Percentiles rank a stretch among this genome's conserved stretches.
These are phyloP conservation scores for Tiliacea citrago DNA, from an alignment of 2,888 invertebrate genomes.

Conservation along the genomic window DNA sequence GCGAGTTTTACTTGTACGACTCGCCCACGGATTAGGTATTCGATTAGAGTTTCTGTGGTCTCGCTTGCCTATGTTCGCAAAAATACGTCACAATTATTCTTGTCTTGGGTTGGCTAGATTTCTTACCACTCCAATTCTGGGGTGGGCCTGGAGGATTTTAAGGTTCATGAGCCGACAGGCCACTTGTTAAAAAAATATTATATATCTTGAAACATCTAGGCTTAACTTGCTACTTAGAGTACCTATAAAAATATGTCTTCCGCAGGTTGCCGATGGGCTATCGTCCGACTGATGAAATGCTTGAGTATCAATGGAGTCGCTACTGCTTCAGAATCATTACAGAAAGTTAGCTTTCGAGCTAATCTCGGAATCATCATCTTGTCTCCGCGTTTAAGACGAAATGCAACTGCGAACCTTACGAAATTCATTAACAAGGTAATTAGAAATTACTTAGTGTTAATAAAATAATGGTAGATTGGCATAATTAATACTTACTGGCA, in stretches of 20 bases:
- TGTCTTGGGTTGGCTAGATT: background rate
- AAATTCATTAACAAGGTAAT: slow-evolving; percentile 75
- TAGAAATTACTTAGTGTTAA: background rate
- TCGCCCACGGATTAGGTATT: background rate
- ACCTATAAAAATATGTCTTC: background rate
- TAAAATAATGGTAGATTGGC: no score
- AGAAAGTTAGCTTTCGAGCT: slow-evolving; percentile 64
- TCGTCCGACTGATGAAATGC: slow-evolving; percentile 82
- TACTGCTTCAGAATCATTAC: slow-evolving; percentile 70
- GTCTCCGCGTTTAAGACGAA: slow-evolving; percentile 70
- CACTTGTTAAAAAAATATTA: no score
- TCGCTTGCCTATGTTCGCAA: background rate
- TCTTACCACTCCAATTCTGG: background rate
- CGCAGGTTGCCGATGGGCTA: slow-evolving; percentile 81
- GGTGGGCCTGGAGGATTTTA: no score
- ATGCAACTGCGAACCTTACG: slow-evolving; percentile 69
- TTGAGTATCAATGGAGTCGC: slow-evolving; percentile 83
- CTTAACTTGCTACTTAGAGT: background rate
- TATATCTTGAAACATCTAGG: background rate
- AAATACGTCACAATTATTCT: background rate
- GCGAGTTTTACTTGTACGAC: background rate
- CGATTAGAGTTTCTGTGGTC: background rate
- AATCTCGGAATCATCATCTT: slow-evolving; percentile 79
- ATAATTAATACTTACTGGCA: background rate
- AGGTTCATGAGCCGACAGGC: no score